Evolutionary conservation across 2,888 invertebrate genomes (phyloP).

Genomic region (Cremastobaeus sp.): DNA sequence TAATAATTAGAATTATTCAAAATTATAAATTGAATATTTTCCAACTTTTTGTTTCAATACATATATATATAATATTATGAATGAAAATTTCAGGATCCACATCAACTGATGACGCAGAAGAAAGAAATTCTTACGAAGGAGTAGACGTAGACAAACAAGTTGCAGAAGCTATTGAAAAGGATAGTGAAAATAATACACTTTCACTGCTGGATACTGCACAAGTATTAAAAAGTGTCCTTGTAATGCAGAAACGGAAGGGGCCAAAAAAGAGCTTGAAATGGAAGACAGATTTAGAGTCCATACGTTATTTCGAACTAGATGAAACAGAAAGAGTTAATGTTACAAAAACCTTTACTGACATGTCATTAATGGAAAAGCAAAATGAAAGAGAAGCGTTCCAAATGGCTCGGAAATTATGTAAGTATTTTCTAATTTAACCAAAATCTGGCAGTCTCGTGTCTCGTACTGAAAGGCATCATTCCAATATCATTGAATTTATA

Average conservation of each 20-base stretch:
- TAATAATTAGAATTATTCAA: too few relatives aligned
- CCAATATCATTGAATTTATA: too few relatives aligned
- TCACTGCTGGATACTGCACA: conserved; percentile 74
- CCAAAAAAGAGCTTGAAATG: conserved; percentile 90
- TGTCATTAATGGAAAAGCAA: conserved; percentile 93
- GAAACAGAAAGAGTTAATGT: conserved; percentile 98
- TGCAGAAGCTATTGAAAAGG: conserved; percentile 60
- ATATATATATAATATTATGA: conserved; percentile 6
- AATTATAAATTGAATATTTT: too few relatives aligned
- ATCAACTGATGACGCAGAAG: conserved; percentile 71
- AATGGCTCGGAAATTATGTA: conserved; percentile 86
- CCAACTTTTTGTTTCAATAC: too few relatives aligned
- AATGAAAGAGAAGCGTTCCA: conserved; percentile 90
- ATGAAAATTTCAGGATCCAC: conserved; percentile 72
- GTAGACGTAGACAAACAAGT: conserved; percentile 63
- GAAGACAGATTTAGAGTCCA: conserved; percentile 90
- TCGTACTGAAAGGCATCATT: too few relatives aligned
- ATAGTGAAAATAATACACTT: conserved; percentile 64
- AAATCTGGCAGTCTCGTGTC: too few relatives aligned
- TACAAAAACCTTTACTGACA: conserved; percentile 92
- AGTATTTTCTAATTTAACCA: too few relatives aligned
- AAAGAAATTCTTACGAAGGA: conserved; percentile 69
- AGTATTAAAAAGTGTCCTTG: conserved; percentile 86
- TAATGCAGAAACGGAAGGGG: conserved; percentile 86
- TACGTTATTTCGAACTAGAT: conserved; percentile 95